phyloP scores from a whole-genome alignment of 2,113 vertebrate species.

The Numenius arquata region DNA sequence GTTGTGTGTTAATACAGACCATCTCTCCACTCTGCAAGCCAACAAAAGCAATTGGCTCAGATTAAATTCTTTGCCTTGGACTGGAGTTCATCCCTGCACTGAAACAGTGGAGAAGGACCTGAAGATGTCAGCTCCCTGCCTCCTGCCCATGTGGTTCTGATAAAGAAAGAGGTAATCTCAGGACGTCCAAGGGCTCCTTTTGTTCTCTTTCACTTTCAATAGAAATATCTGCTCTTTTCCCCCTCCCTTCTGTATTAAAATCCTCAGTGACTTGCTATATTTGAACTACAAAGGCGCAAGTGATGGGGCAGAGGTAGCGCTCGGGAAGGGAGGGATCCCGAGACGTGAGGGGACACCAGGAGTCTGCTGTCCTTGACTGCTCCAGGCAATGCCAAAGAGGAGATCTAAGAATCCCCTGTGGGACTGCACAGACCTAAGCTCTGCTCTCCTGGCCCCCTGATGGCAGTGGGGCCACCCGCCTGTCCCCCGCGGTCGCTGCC shows the following conservation, averaged over 20 bases:
- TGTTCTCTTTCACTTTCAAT: not conserved
- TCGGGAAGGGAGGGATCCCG: no score
- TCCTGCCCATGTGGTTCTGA: constrained; percentile 53
- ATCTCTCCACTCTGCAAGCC: not conserved
- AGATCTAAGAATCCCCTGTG: no score
- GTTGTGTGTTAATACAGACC: constrained; percentile 25
- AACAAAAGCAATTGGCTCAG: constrained; percentile 47
- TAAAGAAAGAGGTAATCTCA: constrained; percentile 48
- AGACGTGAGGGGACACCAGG: not conserved
- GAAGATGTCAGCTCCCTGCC: constrained; percentile 35
- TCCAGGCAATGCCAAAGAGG: not conserved
- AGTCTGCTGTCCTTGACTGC: not conserved
- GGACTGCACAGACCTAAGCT: not conserved
- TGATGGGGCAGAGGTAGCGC: not conserved
- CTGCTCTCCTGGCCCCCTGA: not conserved
- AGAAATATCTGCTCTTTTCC: not conserved
- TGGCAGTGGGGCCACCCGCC: not conserved
- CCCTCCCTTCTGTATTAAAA: not conserved
- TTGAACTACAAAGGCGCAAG: not conserved
- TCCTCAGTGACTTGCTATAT: not conserved
- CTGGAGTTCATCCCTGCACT: not conserved
- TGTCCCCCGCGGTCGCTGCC: not conserved
- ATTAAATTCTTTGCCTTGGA: not conserved
- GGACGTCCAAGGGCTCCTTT: constrained; percentile 11
- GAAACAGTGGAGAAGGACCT: not conserved